phyloP scores from a whole-genome alignment of 2,888 invertebrate genomes.

The Imbricaverruca yamaguchii region DNA sequence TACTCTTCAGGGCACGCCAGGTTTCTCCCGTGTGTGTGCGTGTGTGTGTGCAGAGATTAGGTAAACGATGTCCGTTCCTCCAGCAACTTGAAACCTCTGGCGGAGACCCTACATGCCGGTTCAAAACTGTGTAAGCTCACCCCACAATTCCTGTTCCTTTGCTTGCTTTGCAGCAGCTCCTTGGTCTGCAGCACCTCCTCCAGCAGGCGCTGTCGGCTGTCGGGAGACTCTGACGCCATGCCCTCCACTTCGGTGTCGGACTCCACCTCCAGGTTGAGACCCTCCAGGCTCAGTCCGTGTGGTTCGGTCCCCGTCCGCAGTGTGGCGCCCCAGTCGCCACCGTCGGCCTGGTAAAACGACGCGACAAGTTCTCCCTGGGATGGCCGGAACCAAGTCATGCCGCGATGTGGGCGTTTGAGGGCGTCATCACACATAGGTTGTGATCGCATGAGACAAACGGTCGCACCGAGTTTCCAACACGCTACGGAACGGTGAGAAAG shows the following conservation, averaged over 20 bases:
- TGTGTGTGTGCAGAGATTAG: no score
- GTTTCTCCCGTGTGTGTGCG: no score
- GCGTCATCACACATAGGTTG: no score
- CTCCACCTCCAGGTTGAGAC: conserved; percentile 6
- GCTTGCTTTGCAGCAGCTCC: conserved; percentile 10
- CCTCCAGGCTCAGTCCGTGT: not conserved
- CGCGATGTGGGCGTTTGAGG: no score
- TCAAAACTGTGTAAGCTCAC: not conserved
- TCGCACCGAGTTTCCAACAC: no score
- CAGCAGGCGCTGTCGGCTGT: not conserved
- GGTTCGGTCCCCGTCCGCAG: not conserved
- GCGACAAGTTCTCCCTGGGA: not conserved
- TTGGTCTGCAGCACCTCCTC: conserved; percentile 14
- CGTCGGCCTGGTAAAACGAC: not conserved
- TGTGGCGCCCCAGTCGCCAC: not conserved
- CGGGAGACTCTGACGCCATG: not conserved
- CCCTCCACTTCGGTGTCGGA: not conserved
- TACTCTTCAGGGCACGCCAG: no score
- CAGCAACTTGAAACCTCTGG: no score
- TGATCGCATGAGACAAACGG: no score
- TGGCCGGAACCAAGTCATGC: no score
- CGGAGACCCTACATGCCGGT: no score
- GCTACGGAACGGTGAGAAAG: no score
- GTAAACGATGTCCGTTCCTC: no score
- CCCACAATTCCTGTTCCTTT: not conserved